These are phyloP conservation scores for Idaea straminata DNA, from an alignment of 2,888 invertebrate genomes.

Conservation along the genomic window DNA sequence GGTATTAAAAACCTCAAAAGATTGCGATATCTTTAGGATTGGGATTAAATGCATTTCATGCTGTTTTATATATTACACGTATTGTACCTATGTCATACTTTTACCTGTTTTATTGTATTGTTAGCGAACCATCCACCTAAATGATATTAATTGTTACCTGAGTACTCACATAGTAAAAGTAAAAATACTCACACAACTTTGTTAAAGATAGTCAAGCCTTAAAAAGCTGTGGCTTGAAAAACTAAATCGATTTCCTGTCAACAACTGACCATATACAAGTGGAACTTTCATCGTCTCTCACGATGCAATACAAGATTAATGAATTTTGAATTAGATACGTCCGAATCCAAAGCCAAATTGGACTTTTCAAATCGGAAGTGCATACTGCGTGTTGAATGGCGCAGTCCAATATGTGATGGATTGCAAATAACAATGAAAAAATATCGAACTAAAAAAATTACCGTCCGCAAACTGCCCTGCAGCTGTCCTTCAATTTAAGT, in stretches of 20 bases:
- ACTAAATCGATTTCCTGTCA: slow-evolving; percentile 74
- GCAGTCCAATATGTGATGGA: slow-evolving; percentile 60
- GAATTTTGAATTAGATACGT: slow-evolving; percentile 75
- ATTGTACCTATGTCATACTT: background rate
- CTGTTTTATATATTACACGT: slow-evolving; percentile 15
- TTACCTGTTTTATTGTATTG: background rate
- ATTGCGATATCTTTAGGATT: slow-evolving; percentile 26
- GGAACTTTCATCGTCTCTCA: slow-evolving; percentile 50
- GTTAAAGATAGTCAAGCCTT: background rate
- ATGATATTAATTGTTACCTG: background rate
- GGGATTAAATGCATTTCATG: background rate
- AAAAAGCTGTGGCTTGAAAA: background rate
- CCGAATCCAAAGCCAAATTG: slow-evolving; percentile 72
- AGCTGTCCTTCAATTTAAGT: slow-evolving; percentile 66
- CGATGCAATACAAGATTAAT: slow-evolving; percentile 66
- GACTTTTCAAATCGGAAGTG: slow-evolving; percentile 74
- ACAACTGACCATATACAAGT: slow-evolving; percentile 77
- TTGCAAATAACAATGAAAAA: slow-evolving; percentile 49
- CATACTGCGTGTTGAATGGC: slow-evolving; percentile 60
- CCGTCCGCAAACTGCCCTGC: slow-evolving; percentile 65
- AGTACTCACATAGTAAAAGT: background rate
- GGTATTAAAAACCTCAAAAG: slow-evolving; percentile 52
- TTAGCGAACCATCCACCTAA: background rate
- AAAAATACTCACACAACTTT: background rate
- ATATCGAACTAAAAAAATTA: slow-evolving; percentile 50